Evolutionary conservation across 2,113 vertebrate species (phyloP), one percentile per base, ranked within the genome.

Genomic region (Pogonocichla stellata): DNA sequence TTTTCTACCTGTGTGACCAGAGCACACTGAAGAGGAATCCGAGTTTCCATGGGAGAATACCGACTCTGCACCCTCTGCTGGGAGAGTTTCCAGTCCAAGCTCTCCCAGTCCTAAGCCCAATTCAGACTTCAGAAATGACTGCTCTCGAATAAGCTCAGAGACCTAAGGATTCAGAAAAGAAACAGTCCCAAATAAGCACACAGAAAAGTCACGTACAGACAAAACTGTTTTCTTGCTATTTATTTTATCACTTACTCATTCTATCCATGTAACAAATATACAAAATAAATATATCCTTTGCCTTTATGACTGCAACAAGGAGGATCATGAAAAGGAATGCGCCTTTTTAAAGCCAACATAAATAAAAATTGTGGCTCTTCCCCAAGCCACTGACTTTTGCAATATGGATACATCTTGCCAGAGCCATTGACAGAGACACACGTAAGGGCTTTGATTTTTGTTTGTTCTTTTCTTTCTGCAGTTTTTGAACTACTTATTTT

Each of bases 131-230:
- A 99, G 98, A 94, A 98, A 98, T 36, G 98, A 98, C 96, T 99
- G 99, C 82, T 99, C 99, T 94, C 98, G 98, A 92, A 99, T 98
- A 66, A 99, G 98, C 91, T 99, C 99, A 2, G 98, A 98, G 78
- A 99, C 98, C 99, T 99, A 96, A 42, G 85, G 67, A 74, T 91
- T 78, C 29, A 96, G 50, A 92, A 97, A 96, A 95, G 80, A 84
- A 92, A 23, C 19, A 89, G 53, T 33, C n/a, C 56, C 26, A 2
- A 90, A 71, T 50, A 90, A 74, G 51, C 51, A 78, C 10, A 58
- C 53, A 15, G 75, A 71, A 72, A 51, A 90, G 60, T 36, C 64
- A 79, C 25, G 10, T 15, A 62, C 19, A 93, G 69, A 92, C 56
- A 64, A 10, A 90, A 56, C 31, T 74, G 61, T 45, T 73, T 88